phyloP scores from a whole-genome alignment of 1,140 invertebrate genomes.

The Sitobion miscanthi region DNA sequence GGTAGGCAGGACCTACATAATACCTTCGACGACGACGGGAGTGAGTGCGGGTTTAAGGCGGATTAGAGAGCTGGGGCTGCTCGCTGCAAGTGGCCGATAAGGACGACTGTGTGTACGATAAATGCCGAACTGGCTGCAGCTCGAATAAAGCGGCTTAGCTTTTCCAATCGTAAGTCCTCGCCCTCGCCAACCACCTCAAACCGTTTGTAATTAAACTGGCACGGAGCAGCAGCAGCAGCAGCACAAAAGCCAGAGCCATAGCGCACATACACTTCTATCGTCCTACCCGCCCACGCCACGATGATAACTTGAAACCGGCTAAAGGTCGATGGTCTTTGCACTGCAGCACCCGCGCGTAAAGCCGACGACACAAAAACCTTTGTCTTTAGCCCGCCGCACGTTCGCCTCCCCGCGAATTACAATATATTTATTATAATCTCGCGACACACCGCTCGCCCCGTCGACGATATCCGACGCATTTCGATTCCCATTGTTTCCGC shows the following conservation, averaged over 20 bases:
- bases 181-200: background rate
- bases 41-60: background rate
- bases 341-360: background rate
- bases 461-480: background rate
- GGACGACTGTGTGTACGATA: constrained; percentile 14
- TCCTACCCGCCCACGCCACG: background rate
- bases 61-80: background rate
- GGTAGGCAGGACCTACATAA: background rate
- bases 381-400: background rate
- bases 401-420: background rate
- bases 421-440: background rate
- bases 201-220: constrained; percentile 43
- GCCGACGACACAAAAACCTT: constrained; percentile 11
- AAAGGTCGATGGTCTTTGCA: background rate
- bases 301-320: background rate
- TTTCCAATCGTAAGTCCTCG: constrained; percentile 45
- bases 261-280: background rate
- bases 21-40: background rate
- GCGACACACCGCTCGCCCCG: too few species aligned
- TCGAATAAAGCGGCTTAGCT: constrained; percentile 45
- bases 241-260: background rate
- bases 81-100: constrained; percentile 38
- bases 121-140: background rate
- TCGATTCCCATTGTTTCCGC: background rate
- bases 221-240: background rate